phyloP scores from a whole-genome alignment of 1,140 invertebrate species.

The Aphelenchoides avenae region DNA sequence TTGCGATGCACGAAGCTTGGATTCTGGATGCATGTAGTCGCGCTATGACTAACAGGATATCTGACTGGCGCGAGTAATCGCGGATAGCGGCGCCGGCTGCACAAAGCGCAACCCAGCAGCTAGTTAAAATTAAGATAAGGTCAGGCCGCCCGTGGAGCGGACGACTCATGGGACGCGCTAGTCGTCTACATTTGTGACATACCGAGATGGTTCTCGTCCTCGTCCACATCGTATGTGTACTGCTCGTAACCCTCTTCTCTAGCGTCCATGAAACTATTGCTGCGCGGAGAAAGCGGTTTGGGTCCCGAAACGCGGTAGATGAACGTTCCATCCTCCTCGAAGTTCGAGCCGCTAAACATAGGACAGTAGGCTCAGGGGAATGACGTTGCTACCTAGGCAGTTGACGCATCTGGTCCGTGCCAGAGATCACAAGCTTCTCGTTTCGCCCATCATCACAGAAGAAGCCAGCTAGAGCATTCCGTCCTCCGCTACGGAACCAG shows the following conservation, averaged over 20 bases:
- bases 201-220: slow-evolving; percentile 33
- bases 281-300: slow-evolving; percentile 26
- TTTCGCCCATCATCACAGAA: slow-evolving; percentile 31
- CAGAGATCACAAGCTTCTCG: slow-evolving; percentile 34
- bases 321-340: slow-evolving; percentile 31
- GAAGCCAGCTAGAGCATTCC: slow-evolving; percentile 33
- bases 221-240: slow-evolving; percentile 21
- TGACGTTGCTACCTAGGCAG: slow-evolving; percentile 25
- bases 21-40: too few relatives aligned
- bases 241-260: slow-evolving; percentile 12
- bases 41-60: too few relatives aligned
- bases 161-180: too few relatives aligned
- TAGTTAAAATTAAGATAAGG: too few relatives aligned
- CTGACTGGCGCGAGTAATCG: too few relatives aligned
- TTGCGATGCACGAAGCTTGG: too few relatives aligned
- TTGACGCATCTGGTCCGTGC: slow-evolving; percentile 14
- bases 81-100: too few relatives aligned
- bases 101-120: too few relatives aligned
- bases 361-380: neutral
- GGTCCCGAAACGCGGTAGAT: slow-evolving; percentile 30
- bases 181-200: slow-evolving; percentile 15
- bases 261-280: slow-evolving; percentile 9
- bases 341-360: slow-evolving; percentile 22
- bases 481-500: slow-evolving; percentile 8
- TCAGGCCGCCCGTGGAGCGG: too few relatives aligned